phyloP scores from a whole-genome alignment of 1,140 invertebrate genomes.

The Procambarus virginalis region DNA sequence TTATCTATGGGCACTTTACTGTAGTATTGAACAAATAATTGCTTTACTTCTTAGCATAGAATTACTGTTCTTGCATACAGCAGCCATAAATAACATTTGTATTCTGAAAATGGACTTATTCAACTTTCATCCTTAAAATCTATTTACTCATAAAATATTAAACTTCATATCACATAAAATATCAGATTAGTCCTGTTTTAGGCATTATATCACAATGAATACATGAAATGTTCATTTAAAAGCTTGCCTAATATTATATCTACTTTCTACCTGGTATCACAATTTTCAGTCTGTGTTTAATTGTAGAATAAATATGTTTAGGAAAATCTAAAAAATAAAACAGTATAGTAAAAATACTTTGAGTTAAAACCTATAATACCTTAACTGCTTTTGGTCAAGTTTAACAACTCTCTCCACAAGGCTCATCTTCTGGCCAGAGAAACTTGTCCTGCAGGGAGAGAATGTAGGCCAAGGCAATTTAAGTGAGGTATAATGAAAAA shows the following conservation, averaged over 20 bases:
- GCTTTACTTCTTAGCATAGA: no score
- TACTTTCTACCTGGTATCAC: not conserved
- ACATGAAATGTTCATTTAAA: not conserved
- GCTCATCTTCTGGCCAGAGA: not conserved
- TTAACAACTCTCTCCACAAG: not conserved
- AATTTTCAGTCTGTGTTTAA: not conserved
- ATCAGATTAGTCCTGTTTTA: not conserved
- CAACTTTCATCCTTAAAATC: no score
- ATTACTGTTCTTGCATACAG: no score
- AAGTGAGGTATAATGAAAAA: constrained; percentile 4
- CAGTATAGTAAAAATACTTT: not conserved
- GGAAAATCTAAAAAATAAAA: not conserved
- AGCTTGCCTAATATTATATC: no score
- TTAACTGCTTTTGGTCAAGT: not conserved
- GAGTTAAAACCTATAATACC: not conserved
- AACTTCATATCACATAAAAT: no score
- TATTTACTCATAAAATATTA: no score
- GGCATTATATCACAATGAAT: not conserved
- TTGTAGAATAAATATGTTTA: not conserved
- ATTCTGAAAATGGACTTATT: no score
- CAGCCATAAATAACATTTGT: no score
- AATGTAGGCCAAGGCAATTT: not conserved
- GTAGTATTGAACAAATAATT: no score
- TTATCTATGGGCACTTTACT: no score
- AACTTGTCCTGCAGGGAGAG: not conserved